Conservation (phyloP, 2,888 invertebrate species). For the Hybos culiciformis region DNA sequence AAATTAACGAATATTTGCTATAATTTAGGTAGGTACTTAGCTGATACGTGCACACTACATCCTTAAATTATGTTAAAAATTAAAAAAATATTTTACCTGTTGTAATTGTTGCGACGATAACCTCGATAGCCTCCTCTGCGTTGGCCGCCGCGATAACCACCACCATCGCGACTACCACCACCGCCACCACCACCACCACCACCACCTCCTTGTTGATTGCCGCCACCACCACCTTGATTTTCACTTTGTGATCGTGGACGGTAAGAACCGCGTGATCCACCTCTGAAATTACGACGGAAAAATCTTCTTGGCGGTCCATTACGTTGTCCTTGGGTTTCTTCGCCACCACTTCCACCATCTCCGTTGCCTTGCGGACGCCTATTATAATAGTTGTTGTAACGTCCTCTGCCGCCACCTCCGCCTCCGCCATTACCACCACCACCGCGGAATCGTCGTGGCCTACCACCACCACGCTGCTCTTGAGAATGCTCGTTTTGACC, state of each 20-base stretch:
- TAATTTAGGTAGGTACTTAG: no score
- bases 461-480: conserved; percentile 23
- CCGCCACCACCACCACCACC: neutral
- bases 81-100: no score
- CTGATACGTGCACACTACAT: no score
- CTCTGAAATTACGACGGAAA: conserved; percentile 63
- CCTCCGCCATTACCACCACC: conserved; percentile 15
- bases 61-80: no score
- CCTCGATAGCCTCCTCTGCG: neutral
- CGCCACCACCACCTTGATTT: neutral
- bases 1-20: no score
- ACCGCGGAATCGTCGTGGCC: conserved; percentile 37
- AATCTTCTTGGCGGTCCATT: conserved; percentile 45
- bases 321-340: conserved; percentile 31
- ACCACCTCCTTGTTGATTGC: no score
- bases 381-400: conserved; percentile 25
- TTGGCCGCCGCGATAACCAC: neutral
- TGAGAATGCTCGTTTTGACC: conserved; percentile 16
- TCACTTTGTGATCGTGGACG: conserved; percentile 15
- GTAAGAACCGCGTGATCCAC: conserved; percentile 34
- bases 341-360: conserved; percentile 26
- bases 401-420: conserved; percentile 13
- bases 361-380: conserved; percentile 25
- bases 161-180: neutral
- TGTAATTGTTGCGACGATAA: no score